Percentiles rank a stretch among this genome's conserved stretches.
Evolutionary conservation across 2,797 vertebrate genomes (phyloP).

Genomic region (Argentina silus): DNA sequence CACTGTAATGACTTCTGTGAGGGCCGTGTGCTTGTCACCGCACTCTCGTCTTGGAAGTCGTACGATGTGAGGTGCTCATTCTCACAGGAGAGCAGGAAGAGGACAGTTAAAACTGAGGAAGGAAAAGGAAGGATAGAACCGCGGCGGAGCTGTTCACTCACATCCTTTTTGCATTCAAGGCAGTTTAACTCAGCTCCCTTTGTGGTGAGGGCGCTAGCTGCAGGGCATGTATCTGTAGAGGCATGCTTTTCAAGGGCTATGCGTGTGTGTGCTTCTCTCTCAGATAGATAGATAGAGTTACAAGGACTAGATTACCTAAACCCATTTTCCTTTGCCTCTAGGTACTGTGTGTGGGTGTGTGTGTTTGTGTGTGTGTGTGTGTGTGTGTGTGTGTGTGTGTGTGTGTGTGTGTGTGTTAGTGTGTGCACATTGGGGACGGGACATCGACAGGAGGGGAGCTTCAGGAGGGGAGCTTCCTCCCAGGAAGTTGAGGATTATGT

Average conservation of each 20-base stretch:
- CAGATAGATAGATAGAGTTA: constrained; percentile 42
- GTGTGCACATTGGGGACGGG: neutral
- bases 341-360: constrained; percentile 24
- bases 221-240: constrained; percentile 52
- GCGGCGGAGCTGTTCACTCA: constrained; percentile 42
- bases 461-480: constrained; percentile 19
- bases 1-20: no score
- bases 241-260: constrained; percentile 48
- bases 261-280: constrained; percentile 19
- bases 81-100: constrained; percentile 32
- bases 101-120: constrained; percentile 42
- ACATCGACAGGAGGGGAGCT: constrained; percentile 4
- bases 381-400: neutral
- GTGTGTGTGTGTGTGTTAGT: neutral
- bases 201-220: constrained; percentile 48
- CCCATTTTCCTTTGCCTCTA: constrained; percentile 7
- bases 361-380: constrained; percentile 17
- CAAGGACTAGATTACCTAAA: constrained; percentile 29
- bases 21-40: no score
- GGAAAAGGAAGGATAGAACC: constrained; percentile 45
- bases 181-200: constrained; percentile 49
- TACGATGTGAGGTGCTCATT: constrained; percentile 25
- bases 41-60: constrained; percentile 15
- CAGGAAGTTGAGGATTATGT: constrained; percentile 46
- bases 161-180: constrained; percentile 53